Evolutionary conservation across 2,797 vertebrate genomes (phyloP).

Genomic region (Calcarius lapponicus): DNA sequence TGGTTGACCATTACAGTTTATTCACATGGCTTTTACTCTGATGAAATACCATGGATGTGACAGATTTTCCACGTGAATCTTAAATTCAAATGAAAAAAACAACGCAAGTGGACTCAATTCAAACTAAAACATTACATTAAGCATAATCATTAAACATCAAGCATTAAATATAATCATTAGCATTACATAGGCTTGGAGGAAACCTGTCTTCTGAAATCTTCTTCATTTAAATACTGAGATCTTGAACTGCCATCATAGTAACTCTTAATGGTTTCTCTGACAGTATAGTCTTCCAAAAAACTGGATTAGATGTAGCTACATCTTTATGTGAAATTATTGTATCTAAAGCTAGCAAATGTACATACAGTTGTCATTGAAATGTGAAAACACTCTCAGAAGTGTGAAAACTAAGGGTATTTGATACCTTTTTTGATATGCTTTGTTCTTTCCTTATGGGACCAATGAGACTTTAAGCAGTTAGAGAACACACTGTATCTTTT

Average conservation of each 20-base stretch:
- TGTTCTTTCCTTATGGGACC: not conserved
- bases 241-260: slow-evolving; percentile 54
- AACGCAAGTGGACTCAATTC: slow-evolving; percentile 45
- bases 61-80: slow-evolving; percentile 67
- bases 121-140: slow-evolving; percentile 21
- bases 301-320: slow-evolving; percentile 12
- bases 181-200: slow-evolving; percentile 28
- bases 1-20: slow-evolving; percentile 63
- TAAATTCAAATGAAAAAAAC: slow-evolving; percentile 65
- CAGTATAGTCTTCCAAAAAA: slow-evolving; percentile 37
- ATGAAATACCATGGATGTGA: slow-evolving; percentile 60
- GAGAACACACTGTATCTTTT: not conserved
- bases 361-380: not conserved
- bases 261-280: slow-evolving; percentile 55
- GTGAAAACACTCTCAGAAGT: not conserved
- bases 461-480: not conserved
- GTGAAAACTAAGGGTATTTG: not conserved
- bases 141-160: not conserved
- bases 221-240: slow-evolving; percentile 63
- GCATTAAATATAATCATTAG: not conserved
- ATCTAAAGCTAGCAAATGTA: not conserved
- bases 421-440: not conserved
- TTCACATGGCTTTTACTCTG: slow-evolving; percentile 65
- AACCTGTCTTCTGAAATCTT: slow-evolving; percentile 60
- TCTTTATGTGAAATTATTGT: not conserved